Base-by-base conservation (phyloP, 2,888 invertebrate genomes). In the Neria commutata region DNA sequence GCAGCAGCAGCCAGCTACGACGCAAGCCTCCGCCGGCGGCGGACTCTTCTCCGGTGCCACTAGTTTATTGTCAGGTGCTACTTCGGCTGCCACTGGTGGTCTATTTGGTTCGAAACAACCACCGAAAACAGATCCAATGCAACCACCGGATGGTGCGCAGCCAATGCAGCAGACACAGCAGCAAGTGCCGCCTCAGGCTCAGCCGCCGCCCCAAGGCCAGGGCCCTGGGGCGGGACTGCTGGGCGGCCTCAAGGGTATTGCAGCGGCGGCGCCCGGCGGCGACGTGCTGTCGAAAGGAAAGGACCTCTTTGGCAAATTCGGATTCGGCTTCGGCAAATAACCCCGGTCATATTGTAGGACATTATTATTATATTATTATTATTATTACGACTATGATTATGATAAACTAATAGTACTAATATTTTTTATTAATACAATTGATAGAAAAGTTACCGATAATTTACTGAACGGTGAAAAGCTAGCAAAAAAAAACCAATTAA, bases 261-360 rank as follows among this genome's bases (percentile, higher is more conserved):
- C 94, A 81, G 92, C 94, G 85, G 91, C 93, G 58, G 80, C 78
- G 68, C 92, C 93, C 70, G 94, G 94, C 65, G 93, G 93, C 73
- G 94, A 94, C 80, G 92, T 94, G 71, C 86, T 94, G 73, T 93
- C 94, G 78, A 94, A 94, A 83, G 94, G 94, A 76, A 94, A 95
- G 84, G 94, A 94, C 85, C 89, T 94, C 69, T 92, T 94, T 81
- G 77, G 77, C 50, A 77, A 77, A 69, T 94, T 95, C 83, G 94
- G 94, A 90, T 95, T 95, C 83, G 94, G 94, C 69, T 87, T 94
- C 76, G 89, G 89, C 77, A 87, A 87, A 87, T 87, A 87, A 86
- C 82, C 81, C 81, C 77, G 78, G 80, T 77, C 79, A 78, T 76
- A 77, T 72, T 71, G 70, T 76, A 75, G 78, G 68, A 63, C 65